These are phyloP conservation scores for Sinohyriopsis cumingii DNA, from an alignment of 2,888 invertebrate genomes.

Conservation along the genomic window DNA sequence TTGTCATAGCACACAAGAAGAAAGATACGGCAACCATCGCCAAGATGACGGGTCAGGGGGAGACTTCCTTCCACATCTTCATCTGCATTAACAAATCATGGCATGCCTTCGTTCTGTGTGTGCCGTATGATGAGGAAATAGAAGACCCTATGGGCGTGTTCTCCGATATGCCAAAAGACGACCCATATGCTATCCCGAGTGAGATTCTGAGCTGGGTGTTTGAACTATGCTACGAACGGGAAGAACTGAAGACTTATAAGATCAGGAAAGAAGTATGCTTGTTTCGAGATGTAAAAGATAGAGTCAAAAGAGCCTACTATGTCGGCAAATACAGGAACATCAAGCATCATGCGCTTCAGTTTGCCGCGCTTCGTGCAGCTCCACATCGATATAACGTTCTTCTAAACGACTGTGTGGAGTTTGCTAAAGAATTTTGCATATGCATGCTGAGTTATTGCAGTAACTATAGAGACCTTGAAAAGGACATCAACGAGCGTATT, in stretches of 20 bases:
- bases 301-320: slow-evolving; percentile 23
- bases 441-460: slow-evolving; percentile 21
- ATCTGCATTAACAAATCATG: slow-evolving; percentile 32
- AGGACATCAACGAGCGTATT: slow-evolving; percentile 12
- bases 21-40: slow-evolving; percentile 11
- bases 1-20: slow-evolving; percentile 22
- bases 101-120: slow-evolving; percentile 31
- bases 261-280: slow-evolving; percentile 12
- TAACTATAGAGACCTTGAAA: slow-evolving; percentile 20
- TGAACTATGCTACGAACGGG: slow-evolving; percentile 27
- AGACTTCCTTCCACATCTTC: slow-evolving; percentile 21
- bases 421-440: slow-evolving; percentile 29
- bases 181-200: slow-evolving; percentile 20
- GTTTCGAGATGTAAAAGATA: slow-evolving; percentile 17
- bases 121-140: slow-evolving; percentile 4
- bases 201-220: slow-evolving; percentile 12
- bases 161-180: slow-evolving; percentile 8
- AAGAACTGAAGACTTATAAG: slow-evolving; percentile 19
- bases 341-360: slow-evolving; percentile 16
- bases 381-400: slow-evolving; percentile 26
- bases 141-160: not conserved
- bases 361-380: slow-evolving; percentile 26
- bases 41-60: slow-evolving; percentile 3
- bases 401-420: slow-evolving; percentile 36
- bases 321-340: slow-evolving; percentile 23